phyloP scores from a whole-genome alignment of 2,113 vertebrate genomes.

The Leucosticte australis region DNA sequence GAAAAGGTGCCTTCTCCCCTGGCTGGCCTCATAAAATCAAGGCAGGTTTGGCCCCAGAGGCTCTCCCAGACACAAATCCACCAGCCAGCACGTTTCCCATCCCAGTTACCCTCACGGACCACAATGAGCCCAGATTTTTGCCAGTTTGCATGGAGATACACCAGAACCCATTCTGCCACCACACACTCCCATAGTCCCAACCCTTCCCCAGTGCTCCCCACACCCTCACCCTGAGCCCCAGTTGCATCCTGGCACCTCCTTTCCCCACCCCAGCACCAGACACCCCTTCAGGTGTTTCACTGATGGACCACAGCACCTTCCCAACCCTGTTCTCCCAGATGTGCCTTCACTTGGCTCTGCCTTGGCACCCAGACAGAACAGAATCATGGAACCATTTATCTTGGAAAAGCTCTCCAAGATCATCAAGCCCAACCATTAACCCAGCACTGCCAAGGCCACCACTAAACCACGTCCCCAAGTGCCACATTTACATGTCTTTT shows the following conservation, averaged over 20 bases:
- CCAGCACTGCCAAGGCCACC: background rate
- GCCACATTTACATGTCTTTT: background rate
- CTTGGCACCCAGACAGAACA: background rate
- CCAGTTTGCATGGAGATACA: background rate
- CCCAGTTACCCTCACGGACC: background rate
- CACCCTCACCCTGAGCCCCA: background rate
- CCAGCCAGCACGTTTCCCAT: background rate
- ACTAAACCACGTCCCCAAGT: background rate
- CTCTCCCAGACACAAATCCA: background rate
- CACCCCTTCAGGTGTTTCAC: background rate
- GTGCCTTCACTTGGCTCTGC: background rate
- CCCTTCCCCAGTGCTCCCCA: background rate
- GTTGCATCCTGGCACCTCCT: background rate
- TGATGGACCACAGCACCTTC: background rate
- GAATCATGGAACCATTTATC: background rate
- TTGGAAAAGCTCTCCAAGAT: background rate
- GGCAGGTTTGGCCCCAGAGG: background rate
- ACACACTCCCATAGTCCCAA: background rate
- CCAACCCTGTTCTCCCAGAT: background rate
- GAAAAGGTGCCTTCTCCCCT: background rate
- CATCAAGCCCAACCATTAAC: background rate
- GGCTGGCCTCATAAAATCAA: background rate
- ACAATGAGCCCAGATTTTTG: accelerated
- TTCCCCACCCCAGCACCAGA: background rate
- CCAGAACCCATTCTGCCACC: background rate